A percentile compares a stretch with the other conserved stretches of the same genome.
These are phyloP conservation scores for Drosophila planitibia DNA, from an alignment of 2,888 invertebrate genomes.

Conservation along the genomic window DNA sequence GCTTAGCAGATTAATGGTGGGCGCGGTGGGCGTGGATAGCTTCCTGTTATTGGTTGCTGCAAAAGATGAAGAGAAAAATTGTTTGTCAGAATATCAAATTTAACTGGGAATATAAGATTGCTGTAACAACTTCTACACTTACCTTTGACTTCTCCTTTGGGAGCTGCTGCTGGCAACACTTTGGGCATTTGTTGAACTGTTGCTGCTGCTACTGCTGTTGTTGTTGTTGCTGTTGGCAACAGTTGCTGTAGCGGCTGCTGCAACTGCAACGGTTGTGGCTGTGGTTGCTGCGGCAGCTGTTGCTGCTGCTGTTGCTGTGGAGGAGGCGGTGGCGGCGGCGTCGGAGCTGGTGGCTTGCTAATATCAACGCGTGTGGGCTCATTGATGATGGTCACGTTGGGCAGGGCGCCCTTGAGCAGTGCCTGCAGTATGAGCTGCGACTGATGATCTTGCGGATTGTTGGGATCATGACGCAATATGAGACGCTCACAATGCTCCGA, in stretches of 20 bases:
- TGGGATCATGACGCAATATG: conserved; percentile 89
- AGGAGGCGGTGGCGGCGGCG: conserved; percentile 28
- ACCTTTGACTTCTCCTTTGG: conserved; percentile 62
- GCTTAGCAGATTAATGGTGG: conserved; percentile 49
- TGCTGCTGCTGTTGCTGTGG: conserved; percentile 40
- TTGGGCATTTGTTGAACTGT: conserved; percentile 39
- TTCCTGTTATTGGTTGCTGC: conserved; percentile 57
- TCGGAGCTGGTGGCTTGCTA: conserved; percentile 47
- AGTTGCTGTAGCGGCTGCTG: conserved; percentile 40
- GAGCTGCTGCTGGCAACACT: conserved; percentile 35
- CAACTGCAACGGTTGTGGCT: conserved; percentile 38
- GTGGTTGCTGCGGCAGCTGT: conserved; percentile 38
- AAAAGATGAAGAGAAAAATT: not conserved
- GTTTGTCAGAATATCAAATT: not conserved
- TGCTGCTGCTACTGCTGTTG: conserved; percentile 34
- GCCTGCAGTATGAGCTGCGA: conserved; percentile 85
- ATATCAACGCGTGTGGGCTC: conserved; percentile 81
- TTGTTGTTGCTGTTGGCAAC: conserved; percentile 35
- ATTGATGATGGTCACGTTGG: conserved; percentile 85
- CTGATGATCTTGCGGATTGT: conserved; percentile 86
- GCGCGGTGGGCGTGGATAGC: conserved; percentile 23
- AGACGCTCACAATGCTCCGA: conserved; percentile 89
- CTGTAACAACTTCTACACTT: conserved; percentile 10
- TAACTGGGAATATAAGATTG: not conserved
- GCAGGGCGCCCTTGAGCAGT: conserved; percentile 84